phyloP scores from a whole-genome alignment of 2,888 invertebrate species.

The Atrina japonica region DNA sequence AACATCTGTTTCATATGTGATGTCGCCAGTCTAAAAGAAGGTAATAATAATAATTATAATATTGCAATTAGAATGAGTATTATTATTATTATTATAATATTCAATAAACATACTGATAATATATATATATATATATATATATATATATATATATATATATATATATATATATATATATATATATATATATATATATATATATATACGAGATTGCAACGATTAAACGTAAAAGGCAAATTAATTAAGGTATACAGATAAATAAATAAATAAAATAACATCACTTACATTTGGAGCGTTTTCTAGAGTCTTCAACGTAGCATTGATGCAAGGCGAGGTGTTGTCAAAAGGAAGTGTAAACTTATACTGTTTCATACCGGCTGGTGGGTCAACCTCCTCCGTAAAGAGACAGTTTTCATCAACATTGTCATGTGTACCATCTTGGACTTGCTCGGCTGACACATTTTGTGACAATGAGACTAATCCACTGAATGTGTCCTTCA shows the following conservation, averaged over 20 bases:
- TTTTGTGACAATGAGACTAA: neutral
- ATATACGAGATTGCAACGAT: too few species aligned
- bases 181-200: neutral
- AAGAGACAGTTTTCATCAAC: neutral
- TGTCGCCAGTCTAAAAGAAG: constrained; percentile 7
- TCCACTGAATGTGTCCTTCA: neutral
- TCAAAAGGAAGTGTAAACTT: constrained; percentile 16
- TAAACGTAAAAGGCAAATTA: neutral
- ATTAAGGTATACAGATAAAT: neutral
- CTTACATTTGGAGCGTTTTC: constrained; percentile 3
- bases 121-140: too few species aligned
- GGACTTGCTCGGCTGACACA: neutral
- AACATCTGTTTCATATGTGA: constrained; percentile 9
- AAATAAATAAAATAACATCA: neutral
- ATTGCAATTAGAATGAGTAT: neutral
- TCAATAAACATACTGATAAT: too few species aligned
- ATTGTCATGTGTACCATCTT: neutral
- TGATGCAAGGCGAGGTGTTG: constrained; percentile 1
- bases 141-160: too few species aligned
- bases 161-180: too few species aligned
- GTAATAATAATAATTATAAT: neutral
- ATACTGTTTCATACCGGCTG: neutral
- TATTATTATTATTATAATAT: too few species aligned
- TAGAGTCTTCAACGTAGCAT: constrained; percentile 1
- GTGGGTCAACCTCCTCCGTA: neutral